Evolutionary conservation across 1,140 invertebrate species (phyloP).

Genomic region (Nasonia longicornis): DNA sequence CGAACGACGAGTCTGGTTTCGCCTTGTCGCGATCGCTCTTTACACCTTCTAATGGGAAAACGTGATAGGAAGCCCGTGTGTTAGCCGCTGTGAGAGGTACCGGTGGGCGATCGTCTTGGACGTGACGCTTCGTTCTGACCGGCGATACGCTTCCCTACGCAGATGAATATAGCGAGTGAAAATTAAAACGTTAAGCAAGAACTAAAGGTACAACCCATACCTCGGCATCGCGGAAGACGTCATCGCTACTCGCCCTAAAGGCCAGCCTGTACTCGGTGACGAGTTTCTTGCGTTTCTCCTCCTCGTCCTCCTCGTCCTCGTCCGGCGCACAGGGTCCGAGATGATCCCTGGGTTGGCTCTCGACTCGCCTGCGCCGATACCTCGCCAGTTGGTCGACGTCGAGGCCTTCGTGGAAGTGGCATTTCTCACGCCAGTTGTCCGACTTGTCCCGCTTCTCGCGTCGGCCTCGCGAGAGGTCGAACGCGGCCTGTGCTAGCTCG

Average conservation of each 20-base stretch:
- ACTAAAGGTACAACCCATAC: background rate
- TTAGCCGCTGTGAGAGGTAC: background rate
- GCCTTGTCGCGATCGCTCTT: background rate
- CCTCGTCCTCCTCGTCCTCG: conserved; percentile 1
- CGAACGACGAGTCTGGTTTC: background rate
- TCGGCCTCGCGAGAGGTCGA: conserved; percentile 49
- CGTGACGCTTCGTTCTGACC: background rate
- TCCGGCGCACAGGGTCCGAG: background rate
- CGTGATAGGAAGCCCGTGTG: conserved; percentile 18
- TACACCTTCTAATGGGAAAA: conserved; percentile 15
- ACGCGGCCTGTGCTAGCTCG: conserved; percentile 60
- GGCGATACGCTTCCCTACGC: background rate
- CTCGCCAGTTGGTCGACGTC: conserved; percentile 71
- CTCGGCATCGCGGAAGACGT: conserved; percentile 52
- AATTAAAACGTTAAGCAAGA: too few relatives aligned
- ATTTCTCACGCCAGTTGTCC: conserved; percentile 56
- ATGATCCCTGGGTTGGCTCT: conserved; percentile 58
- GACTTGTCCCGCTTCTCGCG: conserved; percentile 46
- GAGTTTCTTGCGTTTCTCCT: conserved; percentile 32
- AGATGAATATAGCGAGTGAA: too few relatives aligned
- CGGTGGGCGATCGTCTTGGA: background rate
- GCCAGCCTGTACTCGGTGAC: conserved; percentile 62
- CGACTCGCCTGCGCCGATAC: conserved; percentile 67
- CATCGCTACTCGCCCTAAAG: conserved; percentile 56
- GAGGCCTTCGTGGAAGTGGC: conserved; percentile 67